phyloP scores from a whole-genome alignment of 2,797 vertebrate genomes.

The Gymnoscopelus braueri region DNA sequence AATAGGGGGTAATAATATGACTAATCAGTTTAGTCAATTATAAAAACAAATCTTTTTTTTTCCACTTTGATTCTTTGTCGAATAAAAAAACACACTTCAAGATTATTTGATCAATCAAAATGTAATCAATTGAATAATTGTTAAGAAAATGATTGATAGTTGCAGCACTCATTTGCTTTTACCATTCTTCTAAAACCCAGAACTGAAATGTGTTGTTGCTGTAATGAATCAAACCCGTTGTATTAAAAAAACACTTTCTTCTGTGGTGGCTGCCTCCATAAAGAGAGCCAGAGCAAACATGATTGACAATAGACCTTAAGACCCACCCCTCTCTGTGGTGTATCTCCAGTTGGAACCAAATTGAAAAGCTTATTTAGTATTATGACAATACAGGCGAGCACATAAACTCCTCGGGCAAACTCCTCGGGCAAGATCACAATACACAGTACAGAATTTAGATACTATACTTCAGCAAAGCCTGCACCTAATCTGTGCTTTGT shows the following conservation, averaged over 20 bases:
- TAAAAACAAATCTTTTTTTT: too few relatives aligned
- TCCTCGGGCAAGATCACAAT: conserved; percentile 22
- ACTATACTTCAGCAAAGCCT: not conserved
- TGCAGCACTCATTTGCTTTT: too few relatives aligned
- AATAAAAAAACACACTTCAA: too few relatives aligned
- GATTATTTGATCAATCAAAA: too few relatives aligned
- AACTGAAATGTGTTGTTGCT: not conserved
- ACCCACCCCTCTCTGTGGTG: not conserved
- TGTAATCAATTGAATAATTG: too few relatives aligned
- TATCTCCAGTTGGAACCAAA: conserved; percentile 1
- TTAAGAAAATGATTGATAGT: too few relatives aligned
- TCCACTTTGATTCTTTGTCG: too few relatives aligned
- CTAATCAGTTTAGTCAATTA: too few relatives aligned
- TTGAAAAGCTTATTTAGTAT: not conserved
- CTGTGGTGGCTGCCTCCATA: too few relatives aligned
- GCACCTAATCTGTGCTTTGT: conserved; percentile 9
- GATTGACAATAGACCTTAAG: not conserved
- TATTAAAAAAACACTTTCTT: not conserved
- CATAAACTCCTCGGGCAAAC: conserved; percentile 19
- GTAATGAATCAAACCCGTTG: not conserved
- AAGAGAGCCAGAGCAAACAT: not conserved
- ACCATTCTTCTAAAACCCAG: not conserved
- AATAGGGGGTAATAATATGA: too few relatives aligned
- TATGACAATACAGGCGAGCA: not conserved
- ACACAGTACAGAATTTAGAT: not conserved